Percentiles rank a stretch among this genome's conserved stretches.
phyloP scores from a whole-genome alignment of 2,797 vertebrate genomes.

The Clarias platycephalus region DNA sequence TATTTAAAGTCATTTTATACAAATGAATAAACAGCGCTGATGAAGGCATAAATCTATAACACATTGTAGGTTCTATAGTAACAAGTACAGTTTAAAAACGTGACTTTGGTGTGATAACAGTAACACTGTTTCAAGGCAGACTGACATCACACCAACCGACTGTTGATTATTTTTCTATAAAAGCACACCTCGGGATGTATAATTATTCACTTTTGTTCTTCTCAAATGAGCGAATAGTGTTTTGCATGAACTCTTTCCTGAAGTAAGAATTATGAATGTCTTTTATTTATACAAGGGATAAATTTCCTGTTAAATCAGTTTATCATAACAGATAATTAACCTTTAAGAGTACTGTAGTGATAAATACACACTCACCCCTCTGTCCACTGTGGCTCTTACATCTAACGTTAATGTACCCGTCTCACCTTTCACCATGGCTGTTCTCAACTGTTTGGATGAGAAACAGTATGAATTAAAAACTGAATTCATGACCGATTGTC shows the following conservation, averaged over 20 bases:
- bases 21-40: not conserved
- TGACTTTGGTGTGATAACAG: not conserved
- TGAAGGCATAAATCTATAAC: not conserved
- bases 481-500: not conserved
- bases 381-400: slow-evolving; percentile 85
- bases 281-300: not conserved
- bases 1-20: not conserved
- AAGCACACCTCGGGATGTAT: not conserved
- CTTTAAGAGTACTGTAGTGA: not conserved
- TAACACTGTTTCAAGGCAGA: not conserved
- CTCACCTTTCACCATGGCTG: slow-evolving; percentile 91
- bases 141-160: not conserved
- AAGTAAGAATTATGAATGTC: not conserved
- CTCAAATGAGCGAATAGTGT: not conserved
- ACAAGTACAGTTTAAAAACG: not conserved
- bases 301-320: not conserved
- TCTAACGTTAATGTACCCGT: slow-evolving; percentile 82
- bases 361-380: slow-evolving; percentile 78
- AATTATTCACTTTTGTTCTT: not conserved
- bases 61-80: not conserved
- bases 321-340: not conserved
- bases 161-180: not conserved
- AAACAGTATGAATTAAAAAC: slow-evolving; percentile 9
- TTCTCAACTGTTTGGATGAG: slow-evolving; percentile 79
- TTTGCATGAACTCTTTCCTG: not conserved